Conservation (phyloP, 2,888 invertebrate genomes). For the Nineta flava region DNA sequence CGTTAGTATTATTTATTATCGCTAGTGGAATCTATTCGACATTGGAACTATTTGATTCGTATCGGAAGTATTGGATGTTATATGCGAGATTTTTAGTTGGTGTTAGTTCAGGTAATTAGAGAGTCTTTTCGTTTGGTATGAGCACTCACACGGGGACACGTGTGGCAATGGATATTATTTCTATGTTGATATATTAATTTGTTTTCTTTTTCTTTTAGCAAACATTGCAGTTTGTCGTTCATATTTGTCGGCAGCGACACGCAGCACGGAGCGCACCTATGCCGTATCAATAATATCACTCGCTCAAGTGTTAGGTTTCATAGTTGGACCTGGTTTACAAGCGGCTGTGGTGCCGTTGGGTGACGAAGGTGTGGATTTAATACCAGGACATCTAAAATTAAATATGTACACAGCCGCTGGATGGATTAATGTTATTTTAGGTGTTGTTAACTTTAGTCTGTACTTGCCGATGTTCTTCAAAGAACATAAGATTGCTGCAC, state of each 20-base stretch:
- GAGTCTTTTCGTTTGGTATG: conserved; percentile 3
- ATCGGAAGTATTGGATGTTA: conserved; percentile 57
- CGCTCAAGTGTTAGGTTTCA: conserved; percentile 75
- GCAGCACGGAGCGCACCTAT: conserved; percentile 58
- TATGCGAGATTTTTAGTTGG: conserved; percentile 64
- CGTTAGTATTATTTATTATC: conserved; percentile 52
- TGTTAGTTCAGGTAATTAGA: conserved; percentile 66
- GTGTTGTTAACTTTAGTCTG: conserved; percentile 51
- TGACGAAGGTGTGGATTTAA: conserved; percentile 37
- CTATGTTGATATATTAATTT: too few relatives aligned
- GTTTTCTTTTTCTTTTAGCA: conserved; percentile 32
- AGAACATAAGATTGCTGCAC: conserved; percentile 60
- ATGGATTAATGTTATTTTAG: conserved; percentile 68
- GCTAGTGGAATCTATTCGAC: conserved; percentile 61
- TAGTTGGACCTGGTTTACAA: conserved; percentile 72
- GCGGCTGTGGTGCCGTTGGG: conserved; percentile 66
- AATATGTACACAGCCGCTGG: conserved; percentile 82
- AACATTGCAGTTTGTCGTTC: conserved; percentile 73
- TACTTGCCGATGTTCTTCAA: conserved; percentile 61
- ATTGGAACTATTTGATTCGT: conserved; percentile 48
- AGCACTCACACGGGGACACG: not conserved
- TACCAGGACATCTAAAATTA: conserved; percentile 39
- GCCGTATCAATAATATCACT: conserved; percentile 72
- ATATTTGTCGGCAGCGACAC: conserved; percentile 74
- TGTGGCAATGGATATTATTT: too few relatives aligned